Base-by-base conservation (phyloP, 2,888 invertebrate genomes). In the Aphidius colemani region DNA sequence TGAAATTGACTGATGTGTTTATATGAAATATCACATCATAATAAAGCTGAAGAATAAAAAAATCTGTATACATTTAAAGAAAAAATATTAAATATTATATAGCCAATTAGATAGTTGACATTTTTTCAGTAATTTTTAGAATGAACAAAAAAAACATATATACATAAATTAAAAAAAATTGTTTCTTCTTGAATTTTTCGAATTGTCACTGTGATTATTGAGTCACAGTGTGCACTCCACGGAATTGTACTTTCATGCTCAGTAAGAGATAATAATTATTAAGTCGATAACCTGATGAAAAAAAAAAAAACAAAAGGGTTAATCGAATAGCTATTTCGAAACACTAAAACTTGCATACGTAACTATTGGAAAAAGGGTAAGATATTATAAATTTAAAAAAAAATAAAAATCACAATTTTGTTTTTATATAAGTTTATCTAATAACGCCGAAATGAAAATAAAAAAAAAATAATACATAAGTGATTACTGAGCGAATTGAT, bases 161-260 rank as follows among this genome's bases (percentile, higher is more conserved):
- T 18, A 18, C 13, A 18, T 18, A 18, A 40, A 56, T 49, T 5
- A 30, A 30, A 30, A 3, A 30, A 30, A 30, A 30, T 39, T 48
- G 9, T 51, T 62, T 49, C 62, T 50, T 63, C 57, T 60, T 45
- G 61, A 55, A 64, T 64, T 46, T 61, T 51, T 57, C 8, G 55
- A 56, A 60, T 48, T 51, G 60, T 67, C 57, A 59, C 64, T 59
- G 55, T 64, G 53, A 64, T 49, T 53, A 9, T 43, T 13, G 50
- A 40, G 59, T 56, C 45, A 58, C 48, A 61, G 58, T 61, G 59
- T 59, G 66, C 66, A 67, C 66, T 66, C 66, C 65, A 69, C 66
- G 69, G 69, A 69, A 70, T 71, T 67, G 69, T 65, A 69, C 67
- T 53, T 60, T 61, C 60, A 67, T 62, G 67, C 67, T 65, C 70